phyloP scores from a whole-genome alignment of 2,113 vertebrate species.

The Lota lota region DNA sequence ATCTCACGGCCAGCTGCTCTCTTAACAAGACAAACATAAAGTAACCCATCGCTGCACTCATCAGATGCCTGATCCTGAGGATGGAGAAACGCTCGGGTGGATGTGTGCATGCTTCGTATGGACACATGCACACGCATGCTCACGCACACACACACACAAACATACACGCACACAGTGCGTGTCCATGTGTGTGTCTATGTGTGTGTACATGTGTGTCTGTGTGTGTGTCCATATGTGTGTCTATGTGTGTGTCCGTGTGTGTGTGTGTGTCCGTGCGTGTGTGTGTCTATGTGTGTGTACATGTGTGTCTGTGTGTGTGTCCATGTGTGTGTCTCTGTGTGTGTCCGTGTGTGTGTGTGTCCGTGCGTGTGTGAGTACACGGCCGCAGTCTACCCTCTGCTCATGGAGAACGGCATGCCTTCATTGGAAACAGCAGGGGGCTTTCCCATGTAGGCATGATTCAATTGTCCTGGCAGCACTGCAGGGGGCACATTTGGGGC shows the following conservation, averaged over 20 bases:
- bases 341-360: too few relatives aligned
- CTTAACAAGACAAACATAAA: slow-evolving; percentile 62
- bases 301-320: not conserved
- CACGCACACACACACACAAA: too few relatives aligned
- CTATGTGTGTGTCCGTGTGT: too few relatives aligned
- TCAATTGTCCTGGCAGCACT: not conserved
- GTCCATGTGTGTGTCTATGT: not conserved
- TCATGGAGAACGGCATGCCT: too few relatives aligned
- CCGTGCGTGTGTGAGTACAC: too few relatives aligned
- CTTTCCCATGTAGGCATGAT: not conserved
- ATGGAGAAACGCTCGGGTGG: slow-evolving; percentile 10
- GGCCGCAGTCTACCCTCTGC: too few relatives aligned
- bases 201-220: not conserved
- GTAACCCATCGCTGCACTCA: slow-evolving; percentile 38
- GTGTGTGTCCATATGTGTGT: too few relatives aligned
- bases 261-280: not conserved
- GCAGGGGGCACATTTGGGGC: not conserved
- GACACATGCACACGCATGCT: too few relatives aligned
- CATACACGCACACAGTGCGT: not conserved
- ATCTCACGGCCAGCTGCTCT: slow-evolving; percentile 63
- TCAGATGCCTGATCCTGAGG: slow-evolving; percentile 32
- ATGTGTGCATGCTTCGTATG: too few relatives aligned
- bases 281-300: not conserved
- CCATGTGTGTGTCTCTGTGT: too few relatives aligned
- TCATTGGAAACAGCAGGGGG: too few relatives aligned